Evolutionary conservation across 2,888 invertebrate species (phyloP).

Genomic region (Aspidiotus destructor): DNA sequence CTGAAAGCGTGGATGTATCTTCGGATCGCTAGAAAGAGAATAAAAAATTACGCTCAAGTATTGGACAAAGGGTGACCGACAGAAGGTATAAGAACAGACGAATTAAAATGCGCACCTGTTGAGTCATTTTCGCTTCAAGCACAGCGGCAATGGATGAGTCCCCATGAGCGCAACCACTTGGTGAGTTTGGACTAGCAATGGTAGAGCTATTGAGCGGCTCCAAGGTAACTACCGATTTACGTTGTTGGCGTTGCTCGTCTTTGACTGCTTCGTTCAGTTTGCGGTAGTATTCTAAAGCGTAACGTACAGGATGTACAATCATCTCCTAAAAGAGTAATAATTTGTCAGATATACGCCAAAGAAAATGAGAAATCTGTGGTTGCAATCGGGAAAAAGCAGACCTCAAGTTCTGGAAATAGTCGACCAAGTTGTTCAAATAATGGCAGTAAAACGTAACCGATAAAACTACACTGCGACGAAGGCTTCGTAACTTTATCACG

Average conservation of each 20-base stretch:
- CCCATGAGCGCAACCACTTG: background rate
- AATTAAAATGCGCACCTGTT: conserved; percentile 13
- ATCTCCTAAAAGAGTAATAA: conserved; percentile 45
- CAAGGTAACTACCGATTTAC: conserved; percentile 44
- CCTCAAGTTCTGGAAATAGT: conserved; percentile 62
- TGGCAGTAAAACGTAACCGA: conserved; percentile 68
- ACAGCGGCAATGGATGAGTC: conserved; percentile 12
- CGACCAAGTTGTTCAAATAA: conserved; percentile 68
- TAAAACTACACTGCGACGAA: conserved; percentile 73
- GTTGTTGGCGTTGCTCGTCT: conserved; percentile 50
- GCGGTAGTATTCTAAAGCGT: conserved; percentile 52
- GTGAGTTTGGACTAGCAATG: conserved; percentile 30
- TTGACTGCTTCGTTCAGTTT: conserved; percentile 50
- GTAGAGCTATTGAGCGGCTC: conserved; percentile 20
- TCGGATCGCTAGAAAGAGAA: conserved; percentile 14
- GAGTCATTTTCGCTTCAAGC: conserved; percentile 18
- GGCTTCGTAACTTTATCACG: conserved; percentile 74
- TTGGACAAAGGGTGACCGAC: background rate
- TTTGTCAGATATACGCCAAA: too few species aligned
- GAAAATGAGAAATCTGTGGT: too few species aligned
- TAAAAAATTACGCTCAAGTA: background rate
- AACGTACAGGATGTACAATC: conserved; percentile 53
- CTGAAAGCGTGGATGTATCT: conserved; percentile 24
- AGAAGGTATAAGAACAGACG: background rate
- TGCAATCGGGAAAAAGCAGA: conserved; percentile 38